Base-by-base conservation (phyloP, 2,113 vertebrate genomes). In the Lanius ludovicianus region DNA sequence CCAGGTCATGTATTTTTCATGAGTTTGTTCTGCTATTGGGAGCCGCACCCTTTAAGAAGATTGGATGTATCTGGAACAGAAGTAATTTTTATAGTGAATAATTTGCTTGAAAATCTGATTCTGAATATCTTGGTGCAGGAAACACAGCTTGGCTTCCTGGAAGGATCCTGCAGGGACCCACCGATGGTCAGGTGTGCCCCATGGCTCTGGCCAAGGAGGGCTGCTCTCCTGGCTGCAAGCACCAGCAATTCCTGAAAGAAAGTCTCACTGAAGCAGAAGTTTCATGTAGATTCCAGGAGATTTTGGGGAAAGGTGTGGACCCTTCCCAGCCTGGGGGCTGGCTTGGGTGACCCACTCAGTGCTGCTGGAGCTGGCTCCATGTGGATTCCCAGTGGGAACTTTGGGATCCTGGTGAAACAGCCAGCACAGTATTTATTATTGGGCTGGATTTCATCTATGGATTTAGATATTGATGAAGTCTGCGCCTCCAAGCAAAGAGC, bases 381-480 rank as follows among this genome's bases (percentile, higher is more conserved):
- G 5, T 5, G 35, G 17, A 69, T 37, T 28, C 49, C 24, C 15
- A 33, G 52, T 0, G 0, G 39, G 17, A 22, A 24, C 80, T 55
- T 30, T 5, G 39, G 59, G 71, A 59, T 59, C 39, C 55, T 57
- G 1, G 6, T 8, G 55, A n/a, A 77, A 18, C 27, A 41, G 52
- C 57, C 85, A 3, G 64, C 6, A 4, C 82, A 25, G 64, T 55
- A 63, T 82, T 88, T 83, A 27, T 88, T 81, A 41, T 14, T 63
- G 79, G 1, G 6, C 78, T 25, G 22, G 52, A 70, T 79, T 89
- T 90, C 11, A 6, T n/a, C 63, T 81, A 11, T 3, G 63, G 87
- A 83, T 86, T 90, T 92, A 78, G 95, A 64, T 93, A 94, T 85
- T 23, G 84, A 93, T 52, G 59, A 87, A 94, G 83, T 39, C 90